Conservation (phyloP, 2,113 vertebrate genomes). For the Genyomyrus donnyi region DNA sequence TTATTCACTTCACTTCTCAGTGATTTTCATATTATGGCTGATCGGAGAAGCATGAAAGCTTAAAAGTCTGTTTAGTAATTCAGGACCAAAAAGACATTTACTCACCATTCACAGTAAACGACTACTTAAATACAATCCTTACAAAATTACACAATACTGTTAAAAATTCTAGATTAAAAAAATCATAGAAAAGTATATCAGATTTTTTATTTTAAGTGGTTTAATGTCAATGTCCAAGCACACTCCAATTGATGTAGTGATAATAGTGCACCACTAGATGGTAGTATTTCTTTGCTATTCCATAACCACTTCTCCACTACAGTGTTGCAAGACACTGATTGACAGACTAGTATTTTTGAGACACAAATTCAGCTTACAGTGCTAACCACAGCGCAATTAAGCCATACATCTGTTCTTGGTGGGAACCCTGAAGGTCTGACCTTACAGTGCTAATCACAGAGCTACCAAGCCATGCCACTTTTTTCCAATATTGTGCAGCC, state of each 20-base stretch:
- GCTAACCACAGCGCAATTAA: too few relatives aligned
- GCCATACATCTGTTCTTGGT: too few relatives aligned
- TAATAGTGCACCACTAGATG: slow-evolving; percentile 46
- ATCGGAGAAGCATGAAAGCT: not conserved
- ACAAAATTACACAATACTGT: not conserved
- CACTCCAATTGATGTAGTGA: not conserved
- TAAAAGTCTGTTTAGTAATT: not conserved
- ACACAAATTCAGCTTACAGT: too few relatives aligned
- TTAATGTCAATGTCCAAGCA: not conserved
- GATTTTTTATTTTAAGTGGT: not conserved
- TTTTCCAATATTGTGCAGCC: too few relatives aligned
- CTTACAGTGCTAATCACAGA: too few relatives aligned
- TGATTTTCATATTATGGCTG: not conserved
- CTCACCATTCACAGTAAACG: not conserved
- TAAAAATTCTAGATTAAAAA: not conserved
- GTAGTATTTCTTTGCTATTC: slow-evolving; percentile 26
- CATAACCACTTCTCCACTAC: not conserved
- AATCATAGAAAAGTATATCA: not conserved
- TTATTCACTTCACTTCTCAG: not conserved
- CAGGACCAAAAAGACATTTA: not conserved
- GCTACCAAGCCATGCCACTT: too few relatives aligned
- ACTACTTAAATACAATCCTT: not conserved
- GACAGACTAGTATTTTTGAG: not conserved
- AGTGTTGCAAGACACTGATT: not conserved
- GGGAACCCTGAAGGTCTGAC: too few relatives aligned